Evolutionary conservation across 2,797 vertebrate genomes (phyloP).

Genomic region (Tangara arthus): DNA sequence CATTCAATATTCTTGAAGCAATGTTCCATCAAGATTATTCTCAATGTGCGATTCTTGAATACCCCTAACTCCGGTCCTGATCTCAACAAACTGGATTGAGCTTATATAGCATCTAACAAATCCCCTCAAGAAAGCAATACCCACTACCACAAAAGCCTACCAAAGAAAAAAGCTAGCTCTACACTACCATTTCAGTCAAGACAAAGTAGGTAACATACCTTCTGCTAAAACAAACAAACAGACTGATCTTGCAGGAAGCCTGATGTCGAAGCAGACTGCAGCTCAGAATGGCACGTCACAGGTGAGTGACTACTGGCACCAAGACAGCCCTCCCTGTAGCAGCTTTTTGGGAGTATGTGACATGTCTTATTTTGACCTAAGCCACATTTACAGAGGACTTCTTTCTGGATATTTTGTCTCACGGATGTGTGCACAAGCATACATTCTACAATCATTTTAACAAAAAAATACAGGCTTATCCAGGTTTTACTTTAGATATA

Average conservation of each 20-base stretch:
- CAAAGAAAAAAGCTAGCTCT: background rate
- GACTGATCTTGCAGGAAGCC: background rate
- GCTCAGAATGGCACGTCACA: background rate
- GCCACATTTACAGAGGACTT: background rate
- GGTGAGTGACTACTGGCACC: background rate
- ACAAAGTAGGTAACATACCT: background rate
- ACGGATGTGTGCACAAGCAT: rapidly evolving
- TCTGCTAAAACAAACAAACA: background rate
- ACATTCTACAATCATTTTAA: background rate
- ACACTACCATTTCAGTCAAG: background rate
- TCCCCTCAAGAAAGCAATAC: background rate
- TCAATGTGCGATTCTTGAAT: background rate
- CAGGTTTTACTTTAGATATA: background rate
- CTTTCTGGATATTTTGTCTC: background rate
- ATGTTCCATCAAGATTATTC: background rate
- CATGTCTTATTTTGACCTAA: background rate
- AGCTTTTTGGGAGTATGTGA: background rate
- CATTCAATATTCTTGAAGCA: background rate
- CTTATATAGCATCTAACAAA: background rate
- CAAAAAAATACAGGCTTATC: background rate
- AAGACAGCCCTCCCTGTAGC: background rate
- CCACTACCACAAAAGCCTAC: background rate
- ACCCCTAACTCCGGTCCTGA: background rate
- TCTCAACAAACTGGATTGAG: background rate
- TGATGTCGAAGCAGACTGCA: background rate